Conservation (phyloP, 2,888 invertebrate genomes). For the Odontocolon sp. region DNA sequence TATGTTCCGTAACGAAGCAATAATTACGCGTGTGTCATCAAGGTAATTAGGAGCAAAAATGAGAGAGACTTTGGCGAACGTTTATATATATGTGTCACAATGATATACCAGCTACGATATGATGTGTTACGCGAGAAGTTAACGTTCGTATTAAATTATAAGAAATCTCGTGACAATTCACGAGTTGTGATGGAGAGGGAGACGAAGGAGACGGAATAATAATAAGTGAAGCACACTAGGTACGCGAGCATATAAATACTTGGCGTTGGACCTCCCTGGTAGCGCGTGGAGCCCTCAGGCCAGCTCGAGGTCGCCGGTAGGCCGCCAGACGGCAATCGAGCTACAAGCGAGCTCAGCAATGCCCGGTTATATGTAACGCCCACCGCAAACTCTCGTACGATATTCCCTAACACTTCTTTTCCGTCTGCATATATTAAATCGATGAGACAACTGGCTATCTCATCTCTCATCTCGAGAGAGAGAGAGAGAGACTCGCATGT, state of each 20-base stretch:
- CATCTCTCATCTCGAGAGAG: constrained; percentile 42
- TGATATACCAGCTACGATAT: not conserved
- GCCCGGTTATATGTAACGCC: constrained; percentile 64
- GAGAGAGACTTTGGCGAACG: not conserved
- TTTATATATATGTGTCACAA: not conserved
- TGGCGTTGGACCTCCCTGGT: constrained; percentile 54
- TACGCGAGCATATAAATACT: constrained; percentile 12
- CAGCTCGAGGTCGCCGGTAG: constrained; percentile 52
- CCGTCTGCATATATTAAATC: constrained; percentile 57
- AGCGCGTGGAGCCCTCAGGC: constrained; percentile 52
- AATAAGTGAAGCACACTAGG: constrained; percentile 22
- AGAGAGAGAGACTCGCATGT: not conserved
- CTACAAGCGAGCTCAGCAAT: constrained; percentile 26
- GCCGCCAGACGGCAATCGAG: constrained; percentile 48
- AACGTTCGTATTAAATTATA: not conserved
- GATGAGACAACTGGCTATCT: constrained; percentile 55
- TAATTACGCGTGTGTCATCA: not conserved
- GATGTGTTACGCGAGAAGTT: not conserved
- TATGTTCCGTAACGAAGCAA: constrained; percentile 35
- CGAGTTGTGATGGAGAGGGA: not conserved
- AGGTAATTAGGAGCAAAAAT: not conserved
- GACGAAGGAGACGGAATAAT: constrained; percentile 11
- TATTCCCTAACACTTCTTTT: constrained; percentile 53
- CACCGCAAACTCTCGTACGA: constrained; percentile 50
- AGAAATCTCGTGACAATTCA: not conserved